phyloP scores from a whole-genome alignment of 92 coral and sea anemone genomes.

The Umimayanthus kanabou region DNA sequence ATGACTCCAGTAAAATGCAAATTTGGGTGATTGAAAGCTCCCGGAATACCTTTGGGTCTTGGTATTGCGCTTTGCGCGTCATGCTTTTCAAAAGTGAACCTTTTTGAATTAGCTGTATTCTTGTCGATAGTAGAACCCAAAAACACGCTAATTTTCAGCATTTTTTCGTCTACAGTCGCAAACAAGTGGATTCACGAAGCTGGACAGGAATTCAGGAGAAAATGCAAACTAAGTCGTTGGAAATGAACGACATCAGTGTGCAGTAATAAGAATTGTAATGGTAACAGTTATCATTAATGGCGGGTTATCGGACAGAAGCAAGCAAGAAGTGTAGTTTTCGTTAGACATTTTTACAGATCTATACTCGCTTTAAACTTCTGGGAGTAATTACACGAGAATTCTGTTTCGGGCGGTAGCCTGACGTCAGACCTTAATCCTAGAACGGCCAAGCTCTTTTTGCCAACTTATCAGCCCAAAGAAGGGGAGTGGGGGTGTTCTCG shows the following conservation, averaged over 20 bases:
- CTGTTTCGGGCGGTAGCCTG: too few relatives aligned
- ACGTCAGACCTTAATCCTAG: too few relatives aligned
- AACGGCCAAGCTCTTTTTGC: too few relatives aligned
- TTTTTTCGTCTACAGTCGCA: conserved; percentile 3
- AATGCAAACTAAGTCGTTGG: conserved; percentile 36
- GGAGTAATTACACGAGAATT: not conserved
- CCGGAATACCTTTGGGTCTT: too few relatives aligned
- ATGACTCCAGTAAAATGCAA: too few relatives aligned
- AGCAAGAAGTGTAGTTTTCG: not conserved
- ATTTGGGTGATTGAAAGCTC: too few relatives aligned
- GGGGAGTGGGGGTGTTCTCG: not conserved
- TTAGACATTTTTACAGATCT: not conserved
- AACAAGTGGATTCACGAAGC: conserved; percentile 43
- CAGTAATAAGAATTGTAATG: not conserved
- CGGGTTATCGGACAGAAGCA: not conserved
- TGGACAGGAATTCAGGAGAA: conserved; percentile 39
- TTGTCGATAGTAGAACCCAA: too few relatives aligned
- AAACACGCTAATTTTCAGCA: not conserved
- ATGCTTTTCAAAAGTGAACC: not conserved
- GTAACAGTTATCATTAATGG: not conserved
- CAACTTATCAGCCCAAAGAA: too few relatives aligned
- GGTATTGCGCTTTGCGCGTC: too few relatives aligned
- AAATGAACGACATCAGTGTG: not conserved
- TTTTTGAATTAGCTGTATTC: too few relatives aligned
- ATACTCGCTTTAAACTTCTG: not conserved